phyloP scores from a whole-genome alignment of 2,888 invertebrate species.

The Drosophila demipolita region DNA sequence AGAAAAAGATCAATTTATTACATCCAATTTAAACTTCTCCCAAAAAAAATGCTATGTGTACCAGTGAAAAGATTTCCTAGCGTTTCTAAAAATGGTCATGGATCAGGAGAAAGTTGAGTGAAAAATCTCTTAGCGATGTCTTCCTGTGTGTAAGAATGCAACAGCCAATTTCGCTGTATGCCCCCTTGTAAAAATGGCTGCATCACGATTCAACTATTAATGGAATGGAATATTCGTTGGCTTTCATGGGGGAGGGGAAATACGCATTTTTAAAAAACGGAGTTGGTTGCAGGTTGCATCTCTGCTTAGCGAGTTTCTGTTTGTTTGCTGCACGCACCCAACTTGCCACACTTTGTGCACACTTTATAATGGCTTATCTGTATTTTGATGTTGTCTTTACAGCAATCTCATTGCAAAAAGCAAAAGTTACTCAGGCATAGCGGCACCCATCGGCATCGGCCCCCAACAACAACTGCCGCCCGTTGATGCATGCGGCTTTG shows the following conservation, averaged over 20 bases:
- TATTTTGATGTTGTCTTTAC: conserved; percentile 57
- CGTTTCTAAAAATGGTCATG: conserved; percentile 53
- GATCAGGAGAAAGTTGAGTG: conserved; percentile 65
- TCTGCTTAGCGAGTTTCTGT: conserved; percentile 21
- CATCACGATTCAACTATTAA: conserved; percentile 78
- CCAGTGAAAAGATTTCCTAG: conserved; percentile 23
- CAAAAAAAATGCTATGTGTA: conserved; percentile 34
- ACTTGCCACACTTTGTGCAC: conserved; percentile 53
- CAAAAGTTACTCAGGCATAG: conserved; percentile 84
- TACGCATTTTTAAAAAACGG: not conserved
- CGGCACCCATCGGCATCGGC: conserved; percentile 70
- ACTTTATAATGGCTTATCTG: conserved; percentile 35
- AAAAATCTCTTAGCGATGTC: conserved; percentile 25
- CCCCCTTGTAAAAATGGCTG: conserved; percentile 52
- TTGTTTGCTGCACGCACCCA: conserved; percentile 24
- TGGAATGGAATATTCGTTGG: conserved; percentile 14
- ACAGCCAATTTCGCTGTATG: conserved; percentile 15
- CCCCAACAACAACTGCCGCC: conserved; percentile 79
- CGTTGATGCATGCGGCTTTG: conserved; percentile 80
- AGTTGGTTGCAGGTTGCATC: conserved; percentile 1
- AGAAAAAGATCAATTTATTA: not conserved
- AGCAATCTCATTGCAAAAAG: conserved; percentile 84
- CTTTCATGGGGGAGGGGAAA: conserved; percentile 3
- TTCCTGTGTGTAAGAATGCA: conserved; percentile 43
- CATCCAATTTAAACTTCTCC: conserved; percentile 18